These are phyloP conservation scores for Athalia circularis DNA, from an alignment of 2,888 invertebrate genomes.

Conservation along the genomic window DNA sequence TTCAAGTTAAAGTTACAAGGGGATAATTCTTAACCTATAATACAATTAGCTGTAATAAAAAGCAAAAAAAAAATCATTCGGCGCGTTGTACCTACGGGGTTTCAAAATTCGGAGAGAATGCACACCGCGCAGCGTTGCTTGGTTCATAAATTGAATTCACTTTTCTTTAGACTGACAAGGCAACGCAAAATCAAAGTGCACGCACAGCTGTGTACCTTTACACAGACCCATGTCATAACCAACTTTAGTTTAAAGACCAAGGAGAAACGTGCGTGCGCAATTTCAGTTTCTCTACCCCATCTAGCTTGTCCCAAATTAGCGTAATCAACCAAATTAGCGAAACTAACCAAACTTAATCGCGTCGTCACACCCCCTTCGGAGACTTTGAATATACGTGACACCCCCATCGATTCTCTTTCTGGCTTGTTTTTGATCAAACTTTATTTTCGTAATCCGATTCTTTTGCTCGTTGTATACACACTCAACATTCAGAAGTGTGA, in stretches of 20 bases:
- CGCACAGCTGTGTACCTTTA: neutral
- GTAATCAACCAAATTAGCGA: slow-evolving; percentile 41
- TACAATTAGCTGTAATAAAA: too few relatives aligned
- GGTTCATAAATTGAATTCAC: slow-evolving; percentile 10
- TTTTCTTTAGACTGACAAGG: neutral
- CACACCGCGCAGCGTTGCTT: slow-evolving; percentile 1
- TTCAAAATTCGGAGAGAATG: neutral
- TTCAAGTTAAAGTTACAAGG: too few relatives aligned
- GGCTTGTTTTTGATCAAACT: neutral
- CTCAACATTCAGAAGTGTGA: too few relatives aligned
- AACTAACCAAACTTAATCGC: slow-evolving; percentile 31
- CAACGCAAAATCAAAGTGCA: slow-evolving; percentile 26
- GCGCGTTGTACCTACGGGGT: neutral
- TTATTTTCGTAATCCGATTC: too few relatives aligned
- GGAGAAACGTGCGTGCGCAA: neutral
- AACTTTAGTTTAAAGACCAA: neutral
- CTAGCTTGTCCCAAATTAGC: slow-evolving; percentile 11
- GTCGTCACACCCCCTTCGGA: neutral
- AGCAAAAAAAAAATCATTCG: too few relatives aligned
- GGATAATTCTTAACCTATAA: too few relatives aligned
- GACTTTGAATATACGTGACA: neutral
- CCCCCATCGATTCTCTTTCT: neutral
- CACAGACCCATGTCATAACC: too few relatives aligned
- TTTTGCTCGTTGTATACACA: too few relatives aligned
- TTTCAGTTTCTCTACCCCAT: slow-evolving; percentile 4